Conservation (phyloP, 2,797 vertebrate species). For the Pseudochromis fuscus region DNA sequence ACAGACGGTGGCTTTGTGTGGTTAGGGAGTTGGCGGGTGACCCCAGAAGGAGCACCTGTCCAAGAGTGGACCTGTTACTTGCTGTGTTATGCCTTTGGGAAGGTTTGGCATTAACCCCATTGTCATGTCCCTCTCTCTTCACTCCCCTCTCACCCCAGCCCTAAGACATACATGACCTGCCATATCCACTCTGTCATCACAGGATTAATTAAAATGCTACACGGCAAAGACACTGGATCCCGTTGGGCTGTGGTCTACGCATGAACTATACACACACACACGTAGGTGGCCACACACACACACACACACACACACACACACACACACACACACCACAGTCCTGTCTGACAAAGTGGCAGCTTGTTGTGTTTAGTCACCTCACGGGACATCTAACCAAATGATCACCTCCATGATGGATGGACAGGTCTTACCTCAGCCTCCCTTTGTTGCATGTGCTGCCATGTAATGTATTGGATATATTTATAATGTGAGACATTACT, state of each 20-base stretch:
- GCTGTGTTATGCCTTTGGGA: constrained; percentile 63
- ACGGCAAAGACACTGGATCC: constrained; percentile 64
- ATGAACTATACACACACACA: constrained; percentile 54
- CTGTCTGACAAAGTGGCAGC: constrained; percentile 54
- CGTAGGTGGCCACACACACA: constrained; percentile 23
- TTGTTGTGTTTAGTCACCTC: constrained; percentile 63
- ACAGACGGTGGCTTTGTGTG: constrained; percentile 73
- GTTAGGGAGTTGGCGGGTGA: constrained; percentile 65
- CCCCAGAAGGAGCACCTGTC: constrained; percentile 75
- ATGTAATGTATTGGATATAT: constrained; percentile 73
- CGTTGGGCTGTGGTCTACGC: constrained; percentile 46
- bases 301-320: constrained; percentile 19
- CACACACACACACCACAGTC: constrained; percentile 16
- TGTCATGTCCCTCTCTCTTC: constrained; percentile 57
- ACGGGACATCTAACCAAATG: constrained; percentile 70
- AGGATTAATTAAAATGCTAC: constrained; percentile 84
- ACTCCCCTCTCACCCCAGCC: constrained; percentile 54
- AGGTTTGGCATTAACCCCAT: constrained; percentile 75
- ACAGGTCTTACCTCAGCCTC: constrained; percentile 61
- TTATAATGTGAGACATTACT: constrained; percentile 77
- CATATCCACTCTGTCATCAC: constrained; percentile 78
- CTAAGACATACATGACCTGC: constrained; percentile 72
- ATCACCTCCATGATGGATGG: constrained; percentile 76
- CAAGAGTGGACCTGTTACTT: constrained; percentile 66
- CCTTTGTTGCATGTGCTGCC: constrained; percentile 55